Conservation (phyloP, 2,888 invertebrate species). For the Ochlodes sylvanus region DNA sequence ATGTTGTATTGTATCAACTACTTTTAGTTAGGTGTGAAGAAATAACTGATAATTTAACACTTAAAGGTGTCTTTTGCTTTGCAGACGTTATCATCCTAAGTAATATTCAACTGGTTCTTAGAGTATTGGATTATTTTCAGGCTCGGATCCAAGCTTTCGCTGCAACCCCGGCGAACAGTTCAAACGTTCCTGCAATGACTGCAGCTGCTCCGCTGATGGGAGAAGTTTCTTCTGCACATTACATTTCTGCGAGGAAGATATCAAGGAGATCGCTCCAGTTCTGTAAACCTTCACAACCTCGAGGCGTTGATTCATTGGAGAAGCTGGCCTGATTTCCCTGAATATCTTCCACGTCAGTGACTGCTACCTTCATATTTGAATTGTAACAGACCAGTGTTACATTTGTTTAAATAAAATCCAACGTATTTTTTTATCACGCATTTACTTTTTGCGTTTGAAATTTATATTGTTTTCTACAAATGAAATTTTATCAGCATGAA, state of each 20-base stretch:
- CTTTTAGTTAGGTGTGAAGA: no score
- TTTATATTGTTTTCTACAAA: not conserved
- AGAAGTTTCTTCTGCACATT: slow-evolving; percentile 76
- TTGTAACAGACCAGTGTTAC: no score
- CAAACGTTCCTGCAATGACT: slow-evolving; percentile 79
- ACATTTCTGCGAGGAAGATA: slow-evolving; percentile 66
- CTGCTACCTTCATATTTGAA: not conserved
- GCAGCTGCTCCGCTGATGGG: slow-evolving; percentile 79
- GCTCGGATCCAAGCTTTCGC: slow-evolving; percentile 69
- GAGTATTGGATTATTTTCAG: slow-evolving; percentile 43
- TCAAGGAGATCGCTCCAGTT: slow-evolving; percentile 53
- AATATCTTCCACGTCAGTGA: not conserved
- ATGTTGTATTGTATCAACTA: no score
- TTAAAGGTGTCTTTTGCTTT: no score
- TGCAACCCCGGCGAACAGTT: slow-evolving; percentile 80
- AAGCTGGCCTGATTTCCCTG: slow-evolving; percentile 16
- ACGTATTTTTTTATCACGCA: no score
- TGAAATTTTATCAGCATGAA: not conserved
- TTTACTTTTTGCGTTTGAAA: not conserved
- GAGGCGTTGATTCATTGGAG: slow-evolving; percentile 9
- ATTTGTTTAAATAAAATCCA: no score
- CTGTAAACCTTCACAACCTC: slow-evolving; percentile 44
- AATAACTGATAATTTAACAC: no score
- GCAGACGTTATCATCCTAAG: no score
- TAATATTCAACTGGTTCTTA: no score